Evolutionary conservation across 2,888 invertebrate genomes (phyloP).

Genomic region (Ichneumoninae sp.): DNA sequence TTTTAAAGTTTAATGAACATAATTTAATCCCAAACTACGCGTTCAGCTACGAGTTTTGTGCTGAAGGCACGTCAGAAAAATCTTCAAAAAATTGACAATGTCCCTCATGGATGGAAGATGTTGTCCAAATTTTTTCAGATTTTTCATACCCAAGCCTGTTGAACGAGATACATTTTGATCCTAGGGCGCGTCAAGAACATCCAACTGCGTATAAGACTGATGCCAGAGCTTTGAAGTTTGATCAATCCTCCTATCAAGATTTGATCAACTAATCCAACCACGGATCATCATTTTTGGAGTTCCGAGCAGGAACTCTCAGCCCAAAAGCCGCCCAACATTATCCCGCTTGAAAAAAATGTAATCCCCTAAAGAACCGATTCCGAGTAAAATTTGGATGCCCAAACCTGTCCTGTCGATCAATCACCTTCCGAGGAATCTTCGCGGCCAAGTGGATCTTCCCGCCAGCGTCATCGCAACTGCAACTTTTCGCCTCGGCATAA

Average conservation of each 20-base stretch:
- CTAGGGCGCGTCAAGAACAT: background rate
- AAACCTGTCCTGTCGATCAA: background rate
- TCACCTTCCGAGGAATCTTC: conserved; percentile 23
- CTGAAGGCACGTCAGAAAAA: background rate
- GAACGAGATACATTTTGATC: background rate
- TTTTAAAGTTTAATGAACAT: too few species aligned
- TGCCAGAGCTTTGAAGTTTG: background rate
- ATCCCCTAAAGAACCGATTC: background rate
- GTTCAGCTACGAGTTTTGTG: too few species aligned
- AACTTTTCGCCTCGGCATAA: conserved; percentile 46
- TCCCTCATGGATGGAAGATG: background rate
- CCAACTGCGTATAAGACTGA: background rate
- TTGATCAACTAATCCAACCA: background rate
- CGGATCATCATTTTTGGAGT: background rate
- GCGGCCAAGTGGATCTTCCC: conserved; percentile 10
- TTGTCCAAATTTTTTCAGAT: background rate
- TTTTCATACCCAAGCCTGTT: background rate
- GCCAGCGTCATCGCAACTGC: conserved; percentile 30
- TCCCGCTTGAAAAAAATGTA: background rate
- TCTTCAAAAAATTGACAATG: background rate
- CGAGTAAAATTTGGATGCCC: background rate
- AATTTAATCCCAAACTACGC: too few species aligned
- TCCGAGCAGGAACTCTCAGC: background rate
- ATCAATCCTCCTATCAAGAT: background rate
- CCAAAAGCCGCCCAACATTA: background rate